Evolutionary conservation across 2,113 vertebrate genomes (phyloP), one percentile per base, ranked within the genome.

Genomic region (Calyptomena viridis): DNA sequence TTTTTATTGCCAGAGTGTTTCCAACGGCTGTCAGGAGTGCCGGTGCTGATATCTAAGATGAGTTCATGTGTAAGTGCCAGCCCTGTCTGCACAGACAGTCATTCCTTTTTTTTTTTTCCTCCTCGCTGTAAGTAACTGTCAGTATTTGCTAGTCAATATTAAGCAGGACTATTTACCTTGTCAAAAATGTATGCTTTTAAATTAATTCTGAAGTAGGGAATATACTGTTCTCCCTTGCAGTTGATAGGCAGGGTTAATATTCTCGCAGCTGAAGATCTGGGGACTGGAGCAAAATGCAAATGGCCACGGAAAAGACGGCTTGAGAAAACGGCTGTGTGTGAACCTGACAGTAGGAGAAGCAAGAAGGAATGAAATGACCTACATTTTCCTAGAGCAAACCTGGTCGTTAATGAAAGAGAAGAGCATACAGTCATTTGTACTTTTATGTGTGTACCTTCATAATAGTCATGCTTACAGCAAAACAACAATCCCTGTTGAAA

Each of bases 201-300:
- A 92, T 92, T 69, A 82, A 53, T 90, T 84, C 73, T 73, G 47
- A 85, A 25, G 58, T 13, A 24, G 76, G 58, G 72, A 49, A 53
- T 68, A 35, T 19, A 72, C 47, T 0, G 0, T 56, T 94, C 21
- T 93, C 85, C 67, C 55, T 94, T 5, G 28, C 71, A 60, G 42
- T n/a, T 78, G 83, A 91, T 44, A 69, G 90, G 82, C 87, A 84
- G 89, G 81, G 84, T 80, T 96, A 95, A 87, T 80, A 90, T 55
- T 91, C 87, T 92, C 1, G 1, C 76, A 35, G 69, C 72, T 88
- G 82, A 93, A 80, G 22, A 81, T 69, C 27, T 59, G 23, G 67
- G n/a, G 60, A 89, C 79, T 77, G 84, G 59, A 95, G 72, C n/a
- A 92, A 91, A 58, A 93, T 86, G 87, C 35, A 95, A 96, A 96